Evolutionary conservation across 2,113 vertebrate genomes (phyloP).

Genomic region (Vidua macroura): DNA sequence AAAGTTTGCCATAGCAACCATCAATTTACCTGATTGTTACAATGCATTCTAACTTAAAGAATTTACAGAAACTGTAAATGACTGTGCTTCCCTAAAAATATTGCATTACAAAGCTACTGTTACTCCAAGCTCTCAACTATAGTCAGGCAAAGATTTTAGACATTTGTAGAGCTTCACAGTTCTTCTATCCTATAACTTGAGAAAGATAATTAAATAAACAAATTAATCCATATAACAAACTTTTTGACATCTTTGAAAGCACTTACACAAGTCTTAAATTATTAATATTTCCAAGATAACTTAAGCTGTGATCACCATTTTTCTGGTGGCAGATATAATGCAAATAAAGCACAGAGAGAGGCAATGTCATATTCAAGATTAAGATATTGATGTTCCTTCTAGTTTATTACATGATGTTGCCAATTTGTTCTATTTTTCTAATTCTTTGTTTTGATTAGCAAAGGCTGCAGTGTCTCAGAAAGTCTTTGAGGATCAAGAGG

Average conservation of each 20-base stretch:
- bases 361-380: background rate
- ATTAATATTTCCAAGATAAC: background rate
- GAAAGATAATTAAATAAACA: background rate
- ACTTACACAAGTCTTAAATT: background rate
- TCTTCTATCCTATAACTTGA: background rate
- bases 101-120: background rate
- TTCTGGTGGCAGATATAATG: background rate
- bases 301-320: background rate
- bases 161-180: background rate
- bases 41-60: background rate
- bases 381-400: background rate
- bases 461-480: background rate
- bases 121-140: background rate
- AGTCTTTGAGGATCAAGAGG: background rate
- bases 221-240: background rate
- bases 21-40: background rate
- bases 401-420: background rate
- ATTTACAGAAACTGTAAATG: background rate
- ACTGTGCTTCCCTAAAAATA: background rate
- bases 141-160: background rate
- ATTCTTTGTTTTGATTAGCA: background rate
- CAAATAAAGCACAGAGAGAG: background rate
- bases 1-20: background rate
- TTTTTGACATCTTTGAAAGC: background rate
- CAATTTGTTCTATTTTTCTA: background rate